Percentiles rank a stretch among this genome's conserved stretches.
phyloP scores from a whole-genome alignment of 2,888 invertebrate genomes.

The Eristalis arbustorum region DNA sequence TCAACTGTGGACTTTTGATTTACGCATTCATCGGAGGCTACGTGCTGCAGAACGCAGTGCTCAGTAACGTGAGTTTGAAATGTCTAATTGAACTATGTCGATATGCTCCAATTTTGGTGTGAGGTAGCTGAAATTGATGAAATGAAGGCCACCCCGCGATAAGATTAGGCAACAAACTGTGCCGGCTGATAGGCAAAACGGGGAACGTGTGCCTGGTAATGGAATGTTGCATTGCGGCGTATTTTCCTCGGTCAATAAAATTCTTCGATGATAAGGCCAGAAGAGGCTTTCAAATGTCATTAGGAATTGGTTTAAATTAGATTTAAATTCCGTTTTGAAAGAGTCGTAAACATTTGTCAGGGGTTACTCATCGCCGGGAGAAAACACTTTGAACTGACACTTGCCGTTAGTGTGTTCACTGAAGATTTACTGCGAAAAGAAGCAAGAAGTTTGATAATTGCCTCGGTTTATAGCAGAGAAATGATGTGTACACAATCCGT shows the following conservation, averaged over 20 bases:
- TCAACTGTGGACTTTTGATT: constrained; percentile 77
- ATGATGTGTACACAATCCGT: too few relatives aligned
- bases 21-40: constrained; percentile 73
- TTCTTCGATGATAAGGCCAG: background rate
- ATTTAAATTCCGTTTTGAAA: too few relatives aligned
- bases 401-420: too few relatives aligned
- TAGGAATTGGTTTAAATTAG: too few relatives aligned
- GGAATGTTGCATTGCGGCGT: background rate
- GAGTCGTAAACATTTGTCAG: too few relatives aligned
- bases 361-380: too few relatives aligned
- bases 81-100: background rate
- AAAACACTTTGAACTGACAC: too few relatives aligned
- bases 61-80: background rate
- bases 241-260: background rate
- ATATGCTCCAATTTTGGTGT: background rate
- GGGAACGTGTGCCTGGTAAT: background rate
- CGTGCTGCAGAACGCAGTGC: constrained; percentile 47
- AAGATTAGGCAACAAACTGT: background rate
- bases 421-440: too few relatives aligned
- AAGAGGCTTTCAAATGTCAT: too few relatives aligned
- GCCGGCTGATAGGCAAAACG: background rate
- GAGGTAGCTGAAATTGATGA: too few relatives aligned
- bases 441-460: too few relatives aligned
- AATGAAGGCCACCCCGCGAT: background rate
- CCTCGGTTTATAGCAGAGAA: too few relatives aligned